A percentile compares a stretch with the other conserved stretches of the same genome.
These are phyloP conservation scores for Sisyra nigra DNA, from an alignment of 2,888 invertebrate species.

Conservation along the genomic window DNA sequence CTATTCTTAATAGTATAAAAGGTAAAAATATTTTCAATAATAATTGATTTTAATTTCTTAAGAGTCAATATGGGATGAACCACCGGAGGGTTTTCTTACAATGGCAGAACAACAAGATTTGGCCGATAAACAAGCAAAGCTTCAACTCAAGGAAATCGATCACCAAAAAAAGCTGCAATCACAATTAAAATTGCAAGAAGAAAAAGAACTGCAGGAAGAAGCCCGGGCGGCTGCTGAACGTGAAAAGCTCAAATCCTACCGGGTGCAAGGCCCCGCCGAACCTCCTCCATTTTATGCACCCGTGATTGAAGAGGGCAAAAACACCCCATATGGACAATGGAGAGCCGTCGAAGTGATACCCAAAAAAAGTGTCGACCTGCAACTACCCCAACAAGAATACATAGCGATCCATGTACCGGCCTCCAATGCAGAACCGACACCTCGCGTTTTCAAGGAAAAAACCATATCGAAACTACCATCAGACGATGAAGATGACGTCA, in stretches of 20 bases:
- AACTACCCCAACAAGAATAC: constrained; percentile 42
- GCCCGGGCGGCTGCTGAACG: constrained; percentile 31
- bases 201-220: constrained; percentile 31
- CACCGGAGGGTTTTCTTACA: constrained; percentile 53
- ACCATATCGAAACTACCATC: constrained; percentile 35
- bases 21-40: background rate
- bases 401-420: constrained; percentile 23
- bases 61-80: constrained; percentile 66
- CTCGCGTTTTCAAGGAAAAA: constrained; percentile 42
- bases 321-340: constrained; percentile 65
- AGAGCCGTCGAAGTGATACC: constrained; percentile 39
- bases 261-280: constrained; percentile 19
- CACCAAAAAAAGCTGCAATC: constrained; percentile 20
- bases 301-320: constrained; percentile 38
- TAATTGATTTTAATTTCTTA: constrained; percentile 16
- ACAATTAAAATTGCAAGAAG: constrained; percentile 19
- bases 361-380: constrained; percentile 42
- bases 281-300: constrained; percentile 27
- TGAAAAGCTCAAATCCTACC: constrained; percentile 27
- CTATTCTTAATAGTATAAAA: background rate
- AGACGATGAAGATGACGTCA: constrained; percentile 30
- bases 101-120: constrained; percentile 43
- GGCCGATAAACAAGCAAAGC: constrained; percentile 30
- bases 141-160: constrained; percentile 24
- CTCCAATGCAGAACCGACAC: constrained; percentile 31